phyloP scores from a whole-genome alignment of 2,888 invertebrate genomes.

The Diploptera punctata region DNA sequence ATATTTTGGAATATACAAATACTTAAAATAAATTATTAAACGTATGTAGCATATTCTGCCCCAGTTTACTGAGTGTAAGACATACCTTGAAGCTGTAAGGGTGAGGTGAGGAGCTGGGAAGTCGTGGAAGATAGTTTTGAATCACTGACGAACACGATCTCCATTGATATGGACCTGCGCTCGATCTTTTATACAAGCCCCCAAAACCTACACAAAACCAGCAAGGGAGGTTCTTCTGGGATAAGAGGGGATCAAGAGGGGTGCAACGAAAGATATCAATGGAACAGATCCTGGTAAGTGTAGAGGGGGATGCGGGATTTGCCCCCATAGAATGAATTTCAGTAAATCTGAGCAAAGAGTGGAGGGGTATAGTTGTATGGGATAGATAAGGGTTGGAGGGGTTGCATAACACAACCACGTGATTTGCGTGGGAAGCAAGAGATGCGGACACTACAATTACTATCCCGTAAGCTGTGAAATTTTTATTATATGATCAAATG shows the following conservation, averaged over 20 bases:
- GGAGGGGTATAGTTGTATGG: not conserved
- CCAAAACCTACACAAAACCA: not conserved
- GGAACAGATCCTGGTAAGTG: not conserved
- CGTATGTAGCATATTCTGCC: too few relatives aligned
- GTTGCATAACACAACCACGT: not conserved
- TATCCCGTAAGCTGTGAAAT: not conserved
- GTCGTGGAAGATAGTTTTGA: not conserved
- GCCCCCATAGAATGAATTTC: not conserved
- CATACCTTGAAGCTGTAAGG: not conserved
- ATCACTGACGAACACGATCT: not conserved
- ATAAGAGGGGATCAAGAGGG: not conserved
- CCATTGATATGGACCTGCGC: not conserved
- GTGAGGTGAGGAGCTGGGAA: not conserved
- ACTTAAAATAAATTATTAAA: too few relatives aligned
- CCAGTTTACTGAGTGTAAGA: too few relatives aligned
- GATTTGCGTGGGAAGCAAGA: not conserved
- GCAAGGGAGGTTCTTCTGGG: not conserved
- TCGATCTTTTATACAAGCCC: not conserved
- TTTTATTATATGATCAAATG: not conserved
- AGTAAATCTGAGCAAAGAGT: not conserved
- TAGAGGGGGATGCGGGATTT: not conserved
- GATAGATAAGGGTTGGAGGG: not conserved
- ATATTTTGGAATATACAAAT: too few relatives aligned
- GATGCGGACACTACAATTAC: not conserved
- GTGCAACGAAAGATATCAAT: constrained; percentile 3